phyloP scores from a whole-genome alignment of 2,888 invertebrate species.

The Diplolepis rosae region DNA sequence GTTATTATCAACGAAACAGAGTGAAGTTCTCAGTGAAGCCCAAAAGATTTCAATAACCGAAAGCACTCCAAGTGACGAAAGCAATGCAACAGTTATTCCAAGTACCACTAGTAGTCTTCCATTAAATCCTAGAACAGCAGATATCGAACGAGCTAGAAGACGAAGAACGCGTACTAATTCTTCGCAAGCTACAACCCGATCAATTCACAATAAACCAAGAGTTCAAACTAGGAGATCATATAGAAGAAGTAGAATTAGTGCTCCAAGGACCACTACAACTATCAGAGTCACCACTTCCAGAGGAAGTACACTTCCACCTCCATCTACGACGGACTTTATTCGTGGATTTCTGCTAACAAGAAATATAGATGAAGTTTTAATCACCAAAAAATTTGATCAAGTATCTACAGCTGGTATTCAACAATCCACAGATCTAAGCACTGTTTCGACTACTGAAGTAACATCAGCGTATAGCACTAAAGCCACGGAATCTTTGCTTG shows the following conservation, averaged over 20 bases:
- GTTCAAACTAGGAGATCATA: not conserved
- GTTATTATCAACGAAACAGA: not conserved
- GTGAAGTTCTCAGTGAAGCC: not conserved
- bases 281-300: not conserved
- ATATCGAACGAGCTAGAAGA: conserved; percentile 9
- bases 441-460: not conserved
- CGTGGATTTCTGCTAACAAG: conserved; percentile 54
- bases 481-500: not conserved
- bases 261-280: not conserved
- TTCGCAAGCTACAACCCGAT: not conserved
- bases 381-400: not conserved
- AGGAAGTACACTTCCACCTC: not conserved
- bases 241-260: conserved; percentile 15
- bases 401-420: not conserved
- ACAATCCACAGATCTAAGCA: not conserved
- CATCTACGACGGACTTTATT: conserved; percentile 3
- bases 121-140: not conserved
- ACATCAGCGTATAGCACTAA: not conserved
- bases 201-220: not conserved
- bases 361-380: conserved; percentile 35
- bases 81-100: not conserved
- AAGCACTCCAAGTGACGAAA: not conserved
- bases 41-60: not conserved
- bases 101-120: not conserved
- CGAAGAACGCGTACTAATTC: not conserved